Evolutionary conservation across 1,140 invertebrate genomes (phyloP).

Genomic region (Gryon sp.): DNA sequence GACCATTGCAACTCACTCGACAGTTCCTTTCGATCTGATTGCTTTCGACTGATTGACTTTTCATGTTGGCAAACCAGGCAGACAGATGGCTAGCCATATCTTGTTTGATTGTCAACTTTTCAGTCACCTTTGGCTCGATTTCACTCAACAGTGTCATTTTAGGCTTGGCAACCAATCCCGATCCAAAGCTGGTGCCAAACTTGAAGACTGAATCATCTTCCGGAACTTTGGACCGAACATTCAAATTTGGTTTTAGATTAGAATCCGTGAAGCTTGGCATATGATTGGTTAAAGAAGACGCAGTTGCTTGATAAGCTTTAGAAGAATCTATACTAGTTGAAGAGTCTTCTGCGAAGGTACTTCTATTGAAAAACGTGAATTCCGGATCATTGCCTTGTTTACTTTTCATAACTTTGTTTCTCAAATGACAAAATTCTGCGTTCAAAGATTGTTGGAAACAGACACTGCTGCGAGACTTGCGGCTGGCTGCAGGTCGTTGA

Average conservation of each 20-base stretch:
- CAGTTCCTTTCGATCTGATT: conserved; percentile 53
- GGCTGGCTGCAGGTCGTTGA: conserved; percentile 7
- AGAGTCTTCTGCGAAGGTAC: no score
- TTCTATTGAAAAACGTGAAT: no score
- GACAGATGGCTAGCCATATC: conserved; percentile 73
- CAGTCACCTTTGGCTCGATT: conserved; percentile 66
- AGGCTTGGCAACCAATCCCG: conserved; percentile 63
- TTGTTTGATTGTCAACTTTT: conserved; percentile 54
- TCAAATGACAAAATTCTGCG: conserved; percentile 69
- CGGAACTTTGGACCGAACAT: no score
- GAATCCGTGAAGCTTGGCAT: no score
- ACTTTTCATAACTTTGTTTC: conserved; percentile 65
- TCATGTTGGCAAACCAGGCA: conserved; percentile 75
- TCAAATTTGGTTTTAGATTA: no score
- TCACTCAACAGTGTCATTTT: conserved; percentile 72
- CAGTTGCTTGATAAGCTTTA: no score
- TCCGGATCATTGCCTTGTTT: background rate
- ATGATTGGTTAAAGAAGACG: no score
- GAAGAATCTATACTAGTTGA: no score
- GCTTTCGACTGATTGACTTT: conserved; percentile 31
- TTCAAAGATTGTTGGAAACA: conserved; percentile 64
- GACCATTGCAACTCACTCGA: conserved; percentile 6
- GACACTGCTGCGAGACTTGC: conserved; percentile 16
- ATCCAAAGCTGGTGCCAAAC: no score
- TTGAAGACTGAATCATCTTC: no score